These are phyloP conservation scores for Sitta carolinensis DNA, from an alignment of 2,797 vertebrate species.

Conservation along the genomic window DNA sequence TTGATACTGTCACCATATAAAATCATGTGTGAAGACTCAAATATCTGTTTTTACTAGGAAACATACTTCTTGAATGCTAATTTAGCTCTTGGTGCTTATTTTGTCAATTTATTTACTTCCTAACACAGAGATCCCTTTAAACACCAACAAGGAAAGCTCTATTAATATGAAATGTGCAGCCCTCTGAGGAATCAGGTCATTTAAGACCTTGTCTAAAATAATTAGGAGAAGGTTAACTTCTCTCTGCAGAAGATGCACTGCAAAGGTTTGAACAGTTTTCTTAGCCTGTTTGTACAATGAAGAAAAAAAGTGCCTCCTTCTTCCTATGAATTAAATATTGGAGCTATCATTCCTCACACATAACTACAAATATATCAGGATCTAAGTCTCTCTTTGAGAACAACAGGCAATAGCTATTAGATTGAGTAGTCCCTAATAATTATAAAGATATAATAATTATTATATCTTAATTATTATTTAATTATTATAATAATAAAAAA, in stretches of 20 bases:
- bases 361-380: not conserved
- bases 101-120: not conserved
- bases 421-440: too few relatives aligned
- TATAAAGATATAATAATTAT: too few relatives aligned
- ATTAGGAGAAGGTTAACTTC: not conserved
- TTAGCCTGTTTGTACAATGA: not conserved
- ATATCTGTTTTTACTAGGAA: not conserved
- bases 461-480: too few relatives aligned
- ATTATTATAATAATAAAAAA: not conserved
- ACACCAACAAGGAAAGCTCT: not conserved
- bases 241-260: not conserved
- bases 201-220: not conserved
- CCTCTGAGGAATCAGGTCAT: not conserved
- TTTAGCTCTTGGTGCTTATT: not conserved
- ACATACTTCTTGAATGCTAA: not conserved
- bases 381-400: not conserved
- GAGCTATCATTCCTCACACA: not conserved
- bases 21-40: not conserved
- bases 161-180: not conserved
- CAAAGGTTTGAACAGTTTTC: not conserved
- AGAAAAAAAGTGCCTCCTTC: not conserved
- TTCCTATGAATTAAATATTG: not conserved
- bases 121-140: not conserved
- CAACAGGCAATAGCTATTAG: not conserved
- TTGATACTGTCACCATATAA: not conserved